Base-by-base conservation (phyloP, 1,140 invertebrate species). In the Drosophila serrata region DNA sequence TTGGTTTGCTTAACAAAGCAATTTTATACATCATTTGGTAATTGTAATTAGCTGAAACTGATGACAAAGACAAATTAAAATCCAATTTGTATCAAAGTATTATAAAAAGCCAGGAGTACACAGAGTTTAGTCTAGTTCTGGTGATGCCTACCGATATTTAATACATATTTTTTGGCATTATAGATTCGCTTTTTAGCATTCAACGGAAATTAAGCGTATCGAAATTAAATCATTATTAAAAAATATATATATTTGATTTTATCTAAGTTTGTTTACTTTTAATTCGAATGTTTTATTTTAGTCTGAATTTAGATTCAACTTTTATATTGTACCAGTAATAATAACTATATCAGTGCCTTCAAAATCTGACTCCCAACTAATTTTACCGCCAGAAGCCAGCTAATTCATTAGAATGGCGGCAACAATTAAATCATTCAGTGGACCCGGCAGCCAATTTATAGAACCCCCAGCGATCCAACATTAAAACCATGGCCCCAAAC, bases 401-500 rank as follows among this genome's bases (percentile, higher is more conserved):
- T n/a, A 75, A 69, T 74, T 75, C 62, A 64, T 63, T 59, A 60
- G 70, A 74, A 81, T 70, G 77, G 42, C 67, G 68, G 40, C 61
- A 68, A 51, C 82, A 55, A 59, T 67, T 65, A 65, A 63, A 65
- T 46, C 61, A 70, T 67, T 24, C 65, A 68, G 13, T 13, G 39
- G 65, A 48, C 65, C 61, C 60, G 19, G 19, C 13, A 68, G 35
- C 12, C 35, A 22, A 64, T 42, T 68, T 49, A 15, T 29, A n/a
- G 35, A 45, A 19, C 48, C 39, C 22, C 37, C 35, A 37, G 46
- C 19, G 11, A 29, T 33, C 62, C 40, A 67, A 53, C 64, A 72
- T 45, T 6, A 13, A 61, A 82, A 75, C 61, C 42, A 68, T 72
- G 58, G 55, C 40, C 75, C 65, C 78, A 68, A 84, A 84, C 81